A percentile compares a stretch with the other conserved stretches of the same genome.
phyloP scores from a whole-genome alignment of 2,888 invertebrate genomes.

The Nymphalis c-album region DNA sequence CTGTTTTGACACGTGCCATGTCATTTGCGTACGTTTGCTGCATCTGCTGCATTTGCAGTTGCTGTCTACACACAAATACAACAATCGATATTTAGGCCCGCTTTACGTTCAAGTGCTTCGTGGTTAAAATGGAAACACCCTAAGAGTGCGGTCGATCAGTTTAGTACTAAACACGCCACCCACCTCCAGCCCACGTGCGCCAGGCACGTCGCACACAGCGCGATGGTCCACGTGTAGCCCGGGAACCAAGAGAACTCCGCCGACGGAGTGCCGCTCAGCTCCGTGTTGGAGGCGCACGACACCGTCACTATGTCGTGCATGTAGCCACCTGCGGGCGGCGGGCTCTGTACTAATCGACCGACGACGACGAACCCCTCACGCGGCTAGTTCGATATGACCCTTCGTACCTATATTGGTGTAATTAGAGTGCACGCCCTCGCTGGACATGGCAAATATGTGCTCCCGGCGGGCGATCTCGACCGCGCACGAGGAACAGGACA shows the following conservation, averaged over 20 bases:
- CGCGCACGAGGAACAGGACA: slow-evolving; percentile 61
- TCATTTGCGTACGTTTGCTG: too few species aligned
- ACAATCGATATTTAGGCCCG: too few species aligned
- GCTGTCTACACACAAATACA: too few species aligned
- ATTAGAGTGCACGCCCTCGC: slow-evolving; percentile 70
- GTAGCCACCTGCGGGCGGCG: slow-evolving; percentile 59
- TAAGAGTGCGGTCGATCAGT: too few species aligned
- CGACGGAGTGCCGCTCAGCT: slow-evolving; percentile 53
- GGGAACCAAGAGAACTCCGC: slow-evolving; percentile 77
- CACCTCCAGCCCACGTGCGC: slow-evolving; percentile 68
- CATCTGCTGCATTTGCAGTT: too few species aligned
- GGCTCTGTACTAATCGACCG: too few species aligned
- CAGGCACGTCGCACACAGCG: slow-evolving; percentile 58
- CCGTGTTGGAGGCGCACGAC: slow-evolving; percentile 48
- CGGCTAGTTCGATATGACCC: not conserved
- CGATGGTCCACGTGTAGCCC: slow-evolving; percentile 72
- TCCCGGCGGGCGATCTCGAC: slow-evolving; percentile 59
- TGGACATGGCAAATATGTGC: slow-evolving; percentile 70
- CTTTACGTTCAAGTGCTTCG: too few species aligned
- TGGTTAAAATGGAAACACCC: too few species aligned
- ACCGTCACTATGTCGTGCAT: slow-evolving; percentile 76
- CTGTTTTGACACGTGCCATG: too few species aligned
- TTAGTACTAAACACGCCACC: too few species aligned
- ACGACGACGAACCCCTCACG: not conserved
- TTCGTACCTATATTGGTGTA: slow-evolving; percentile 58